Evolutionary conservation across 2,888 invertebrate genomes (phyloP).

Genomic region (Aphelenchoides bicaudatus): DNA sequence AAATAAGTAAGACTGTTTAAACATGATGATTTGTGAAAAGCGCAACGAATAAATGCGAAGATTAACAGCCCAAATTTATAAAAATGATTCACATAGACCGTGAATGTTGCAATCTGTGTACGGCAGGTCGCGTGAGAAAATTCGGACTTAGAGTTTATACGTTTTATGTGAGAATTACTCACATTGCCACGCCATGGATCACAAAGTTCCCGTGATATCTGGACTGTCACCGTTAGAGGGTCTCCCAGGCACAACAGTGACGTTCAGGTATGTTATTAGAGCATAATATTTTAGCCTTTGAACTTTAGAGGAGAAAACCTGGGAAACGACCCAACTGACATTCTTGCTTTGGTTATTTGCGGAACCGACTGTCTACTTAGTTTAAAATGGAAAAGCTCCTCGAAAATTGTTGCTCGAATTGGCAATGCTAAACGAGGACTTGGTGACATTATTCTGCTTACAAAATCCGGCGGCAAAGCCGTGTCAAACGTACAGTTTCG

Average conservation of each 20-base stretch:
- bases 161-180: too few species aligned
- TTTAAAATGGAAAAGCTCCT: conserved; percentile 87
- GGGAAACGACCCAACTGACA: conserved; percentile 77
- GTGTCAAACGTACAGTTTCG: conserved; percentile 58
- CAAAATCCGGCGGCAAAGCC: conserved; percentile 79
- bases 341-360: conserved; percentile 86
- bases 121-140: too few species aligned
- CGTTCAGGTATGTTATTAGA: conserved; percentile 67
- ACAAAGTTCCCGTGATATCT: conserved; percentile 74
- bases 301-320: conserved; percentile 89
- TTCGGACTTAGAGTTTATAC: too few species aligned
- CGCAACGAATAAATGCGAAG: too few species aligned
- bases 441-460: conserved; percentile 86
- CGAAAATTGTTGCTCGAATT: conserved; percentile 91
- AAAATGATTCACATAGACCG: too few species aligned
- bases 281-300: too few species aligned
- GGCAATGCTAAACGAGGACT: conserved; percentile 80
- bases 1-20: too few species aligned
- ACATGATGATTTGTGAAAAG: too few species aligned
- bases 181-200: too few species aligned
- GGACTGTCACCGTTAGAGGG: conserved; percentile 98
- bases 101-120: too few species aligned
- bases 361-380: conserved; percentile 89
- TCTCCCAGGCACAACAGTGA: conserved; percentile 66
- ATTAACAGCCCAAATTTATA: too few species aligned